Evolutionary conservation across 2,888 invertebrate species (phyloP), one percentile per base, ranked within the genome.

Genomic region (Drosophila quinaria): DNA sequence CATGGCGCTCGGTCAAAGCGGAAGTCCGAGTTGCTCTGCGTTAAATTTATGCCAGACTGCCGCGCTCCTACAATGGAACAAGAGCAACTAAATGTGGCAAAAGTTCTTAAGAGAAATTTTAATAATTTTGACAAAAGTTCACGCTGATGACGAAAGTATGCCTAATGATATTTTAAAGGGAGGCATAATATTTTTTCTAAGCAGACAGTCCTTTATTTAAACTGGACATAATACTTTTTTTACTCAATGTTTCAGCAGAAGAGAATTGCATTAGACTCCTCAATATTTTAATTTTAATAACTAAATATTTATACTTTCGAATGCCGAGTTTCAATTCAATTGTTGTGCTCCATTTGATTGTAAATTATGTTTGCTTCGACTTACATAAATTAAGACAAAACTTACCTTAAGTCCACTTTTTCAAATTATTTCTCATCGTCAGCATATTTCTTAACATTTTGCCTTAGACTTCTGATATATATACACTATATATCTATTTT

Each of bases 1-100:
- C 89, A 89, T 87, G 73, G 85, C 89, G 85, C 74, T 85, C 69
- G 78, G 79, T 69, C 74, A 61, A 62, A 80, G 63, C 87, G 89
- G 85, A 86, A 85, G 89, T 86, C 78, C 85, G 81, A 72, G 68
- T 77, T 81, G 87, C 75, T 73, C 73, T 79, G 74, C 77, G 65
- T 85, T 71, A 75, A 89, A 85, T 85, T 85, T 85, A 85, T 85
- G 81, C 81, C 79, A 75, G 73, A 68, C 78, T 73, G 71, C 56
- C 58, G 71, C 52, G 31, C 62, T 47, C n/a, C 37, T 46, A 85
- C 86, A 68, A 67, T 81, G 81, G 87, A 66, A 15, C 10, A 5
- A 29, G 6, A 11, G 1, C 6, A 15, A 17, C 55, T 4, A 15
- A 51, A 50, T 33, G 9, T 6, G 6, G n/a, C n/a, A 13, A 35